Evolutionary conservation across 2,797 vertebrate genomes (phyloP), one percentile per base, ranked within the genome.

Genomic region (Psittacula echo): DNA sequence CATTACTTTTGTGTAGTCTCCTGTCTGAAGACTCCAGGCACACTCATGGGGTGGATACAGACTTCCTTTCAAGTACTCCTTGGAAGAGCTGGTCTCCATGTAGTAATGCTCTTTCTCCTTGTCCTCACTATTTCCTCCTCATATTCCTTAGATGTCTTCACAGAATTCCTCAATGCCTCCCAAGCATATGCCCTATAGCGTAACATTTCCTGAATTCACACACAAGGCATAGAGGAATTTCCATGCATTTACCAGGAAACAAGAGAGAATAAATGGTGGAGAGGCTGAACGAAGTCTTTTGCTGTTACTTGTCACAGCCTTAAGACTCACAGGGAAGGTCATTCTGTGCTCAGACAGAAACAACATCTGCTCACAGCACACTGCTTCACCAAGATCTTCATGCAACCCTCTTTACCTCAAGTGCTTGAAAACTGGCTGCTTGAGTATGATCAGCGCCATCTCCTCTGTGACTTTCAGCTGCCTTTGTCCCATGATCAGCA

Each of bases 291-390:
- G 53, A 85, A 58, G 10, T 45, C 18, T 71, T 54, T 58, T 53
- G 10, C 47, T 66, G 12, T 66, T 89, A 8, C n/a, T 85, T 78
- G 13, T 85, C 67, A 61, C 41, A 56, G 23, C 34, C 32, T 56
- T 48, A 64, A 53, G 42, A 29, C 44, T 68, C 64, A 11, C 11
- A 10, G 29, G 29, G 32, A 79, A 86, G 54, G 53, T 91, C 22
- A 29, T 64, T 64, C 47, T 41, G 22, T 53, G 48, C 37, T 76
- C 5, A 26, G 44, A 53, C 16, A 62, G 53, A 86, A 89, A 75
- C 48, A 21, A 9, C 10, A 3, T n/a, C 42, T 62, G 37, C 37
- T 74, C 5, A 0, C 56, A 1, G 0, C 0, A 2, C 7, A 4
- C 5, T 62, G 10, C 64, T 48, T 83, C 68, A 67, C 21, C 27